Evolutionary conservation across 2,888 invertebrate species (phyloP), one percentile per base, ranked within the genome.

Genomic region (Eristalinus aeneus): DNA sequence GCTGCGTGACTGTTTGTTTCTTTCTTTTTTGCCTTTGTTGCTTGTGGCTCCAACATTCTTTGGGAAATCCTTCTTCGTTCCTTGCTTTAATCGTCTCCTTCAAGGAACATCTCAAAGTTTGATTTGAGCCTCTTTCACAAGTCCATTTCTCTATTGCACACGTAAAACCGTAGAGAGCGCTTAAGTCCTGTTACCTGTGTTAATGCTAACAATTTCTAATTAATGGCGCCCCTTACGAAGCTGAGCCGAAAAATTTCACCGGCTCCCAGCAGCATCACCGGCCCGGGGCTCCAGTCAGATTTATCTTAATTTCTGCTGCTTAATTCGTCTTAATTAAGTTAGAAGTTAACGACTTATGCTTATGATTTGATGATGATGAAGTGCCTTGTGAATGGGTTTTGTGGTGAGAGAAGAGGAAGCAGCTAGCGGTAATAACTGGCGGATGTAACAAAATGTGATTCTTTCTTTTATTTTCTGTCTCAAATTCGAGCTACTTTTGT

Each of bases 291-390:
- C 27, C 5, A 16, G 46, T 16, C 46, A n/a, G 16, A 46, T 46
- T 46, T 16, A 9, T 46, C 16, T 46, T 46, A 46, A 23, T 9
- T 22, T 39, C 64, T 60, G 27, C 34, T 20, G 39, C n/a, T 73
- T 64, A 46, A 36, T 56, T 65, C 27, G 56, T 27, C 65, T 65
- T 65, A 65, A 75, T 75, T 75, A 75, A 67, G 27, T 27, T 27
- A 27, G 67, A 75, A 60, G 46, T 75, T 75, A 75, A 75, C 23
- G 65, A 75, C 58, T 60, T 67, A 67, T 60, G 67, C 60, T 67
- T 75, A 58, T 75, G 67, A 75, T 67, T 75, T 67, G 67, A 46
- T 60, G 32, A 58, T 67, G 67, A 46, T 60, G 32, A 58, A 67
- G 32, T 58, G 31, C 56, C 64, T 39, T 56, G 23, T 56, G 56